Base-by-base conservation (phyloP, 1,140 invertebrate species). In the Aphidius ervi region DNA sequence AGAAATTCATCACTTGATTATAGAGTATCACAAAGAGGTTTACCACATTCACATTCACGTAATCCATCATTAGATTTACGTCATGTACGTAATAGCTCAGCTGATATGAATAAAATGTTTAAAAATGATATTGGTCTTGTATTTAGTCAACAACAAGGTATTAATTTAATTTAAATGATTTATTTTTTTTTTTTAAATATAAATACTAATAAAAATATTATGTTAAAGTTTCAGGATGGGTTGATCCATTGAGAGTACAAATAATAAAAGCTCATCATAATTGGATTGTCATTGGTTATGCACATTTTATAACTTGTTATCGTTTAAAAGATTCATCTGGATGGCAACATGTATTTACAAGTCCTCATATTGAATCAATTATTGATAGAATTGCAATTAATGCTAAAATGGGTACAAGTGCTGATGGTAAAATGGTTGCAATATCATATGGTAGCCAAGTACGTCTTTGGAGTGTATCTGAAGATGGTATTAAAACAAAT, bases 211-310 rank as follows among this genome's bases (percentile, higher is more conserved):
- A 16, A 16, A 59, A 37, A 10, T 59, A 39, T 60, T 49, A 31
- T 31, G 23, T 31, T 3, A 31, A 31, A 85, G 83, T 80, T 66
- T 86, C 84, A 43, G 83, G 81, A 64, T 94, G 91, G 90, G 84
- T 88, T 10, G 92, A 95, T 78, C 92, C 91, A 43, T 73, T 94
- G 66, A 82, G 93, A 67, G 94, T 96, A 46, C 90, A 94, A 75
- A 94, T 98, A 64, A 92, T 99, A 60, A 93, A 94, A 77, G 95
- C 95, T 10, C 95, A 99, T 82, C 94, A 98, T 74, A 98, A 98
- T 75, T 98, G 94, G 92, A 95, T 99, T 66, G 94, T 92, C 59
- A 94, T 97, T 41, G 95, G 94, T 9, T 98, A 97, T 78, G 89
- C 93, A 52, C 94, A 98, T 82, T 96, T 95, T 81, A 91, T 98